phyloP scores from a whole-genome alignment of 2,888 invertebrate genomes.

The Muscina levida region DNA sequence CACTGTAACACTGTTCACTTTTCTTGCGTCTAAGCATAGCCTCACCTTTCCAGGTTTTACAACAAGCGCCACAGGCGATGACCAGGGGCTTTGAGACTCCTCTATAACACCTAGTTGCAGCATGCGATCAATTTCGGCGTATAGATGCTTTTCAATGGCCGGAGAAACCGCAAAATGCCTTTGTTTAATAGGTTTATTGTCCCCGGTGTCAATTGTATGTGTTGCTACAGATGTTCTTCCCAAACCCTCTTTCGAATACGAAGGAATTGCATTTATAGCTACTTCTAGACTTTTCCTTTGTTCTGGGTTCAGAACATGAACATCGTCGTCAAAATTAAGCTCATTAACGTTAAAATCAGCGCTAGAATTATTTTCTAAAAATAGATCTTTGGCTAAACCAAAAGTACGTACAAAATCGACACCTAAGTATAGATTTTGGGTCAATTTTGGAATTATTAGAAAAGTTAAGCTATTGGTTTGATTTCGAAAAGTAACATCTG shows the following conservation, averaged over 20 bases:
- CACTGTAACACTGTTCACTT: conserved; percentile 26
- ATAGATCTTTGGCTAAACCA: conserved; percentile 30
- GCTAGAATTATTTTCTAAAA: neutral
- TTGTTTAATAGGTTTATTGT: conserved; percentile 21
- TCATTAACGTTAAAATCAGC: neutral
- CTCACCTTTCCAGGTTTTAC: conserved; percentile 40
- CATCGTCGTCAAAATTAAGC: neutral
- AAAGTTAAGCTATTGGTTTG: neutral
- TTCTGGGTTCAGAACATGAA: neutral
- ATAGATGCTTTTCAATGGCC: conserved; percentile 29
- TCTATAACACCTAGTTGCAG: conserved; percentile 36
- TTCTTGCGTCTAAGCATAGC: conserved; percentile 39
- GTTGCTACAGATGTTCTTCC: conserved; percentile 21
- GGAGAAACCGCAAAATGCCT: conserved; percentile 25
- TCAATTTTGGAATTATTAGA: conserved; percentile 1
- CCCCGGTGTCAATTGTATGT: conserved; percentile 20
- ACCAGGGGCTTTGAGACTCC: conserved; percentile 40
- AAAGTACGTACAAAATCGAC: conserved; percentile 32
- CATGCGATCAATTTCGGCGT: conserved; percentile 36
- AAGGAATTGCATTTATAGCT: conserved; percentile 36
- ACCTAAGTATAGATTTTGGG: conserved; percentile 41
- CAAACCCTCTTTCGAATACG: conserved; percentile 37
- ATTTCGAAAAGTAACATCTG: too few relatives aligned
- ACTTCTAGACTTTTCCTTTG: neutral
- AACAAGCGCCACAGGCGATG: conserved; percentile 32